phyloP scores from a whole-genome alignment of 2,113 vertebrate genomes.

The Noturus placidus region DNA sequence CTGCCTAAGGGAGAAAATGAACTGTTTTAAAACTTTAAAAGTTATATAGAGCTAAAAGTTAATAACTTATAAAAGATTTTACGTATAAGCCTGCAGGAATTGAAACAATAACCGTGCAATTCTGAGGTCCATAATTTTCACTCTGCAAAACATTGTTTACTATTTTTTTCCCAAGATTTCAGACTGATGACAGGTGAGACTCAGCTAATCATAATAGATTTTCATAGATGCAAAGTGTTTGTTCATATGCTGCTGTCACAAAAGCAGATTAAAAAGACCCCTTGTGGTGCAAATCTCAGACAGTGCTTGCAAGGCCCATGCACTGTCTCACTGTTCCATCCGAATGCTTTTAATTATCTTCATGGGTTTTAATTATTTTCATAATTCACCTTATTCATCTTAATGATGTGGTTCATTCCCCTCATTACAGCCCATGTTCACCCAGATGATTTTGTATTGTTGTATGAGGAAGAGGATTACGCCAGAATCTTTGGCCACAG shows the following conservation, averaged over 20 bases:
- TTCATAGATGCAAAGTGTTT: slow-evolving; percentile 5
- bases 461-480: slow-evolving; percentile 45
- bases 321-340: slow-evolving; percentile 57
- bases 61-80: slow-evolving; percentile 14
- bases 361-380: slow-evolving; percentile 68
- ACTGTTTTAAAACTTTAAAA: slow-evolving; percentile 15
- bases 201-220: slow-evolving; percentile 1
- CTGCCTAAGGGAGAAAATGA: not conserved
- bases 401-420: slow-evolving; percentile 71
- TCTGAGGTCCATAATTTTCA: not conserved
- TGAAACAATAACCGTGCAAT: not conserved
- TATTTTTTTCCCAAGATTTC: not conserved
- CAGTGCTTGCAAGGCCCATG: slow-evolving; percentile 41
- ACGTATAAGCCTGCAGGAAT: not conserved
- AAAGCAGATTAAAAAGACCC: slow-evolving; percentile 20
- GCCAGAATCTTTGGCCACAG: slow-evolving; percentile 12
- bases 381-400: slow-evolving; percentile 67
- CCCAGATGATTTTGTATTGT: slow-evolving; percentile 41
- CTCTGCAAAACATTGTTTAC: not conserved
- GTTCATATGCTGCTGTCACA: slow-evolving; percentile 19
- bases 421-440: slow-evolving; percentile 59
- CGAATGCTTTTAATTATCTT: slow-evolving; percentile 74
- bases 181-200: slow-evolving; percentile 22
- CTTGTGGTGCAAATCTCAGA: slow-evolving; percentile 50
- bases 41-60: slow-evolving; percentile 12